Conservation (phyloP, 2,888 invertebrate genomes). For the Cryptophagus acutangulus region DNA sequence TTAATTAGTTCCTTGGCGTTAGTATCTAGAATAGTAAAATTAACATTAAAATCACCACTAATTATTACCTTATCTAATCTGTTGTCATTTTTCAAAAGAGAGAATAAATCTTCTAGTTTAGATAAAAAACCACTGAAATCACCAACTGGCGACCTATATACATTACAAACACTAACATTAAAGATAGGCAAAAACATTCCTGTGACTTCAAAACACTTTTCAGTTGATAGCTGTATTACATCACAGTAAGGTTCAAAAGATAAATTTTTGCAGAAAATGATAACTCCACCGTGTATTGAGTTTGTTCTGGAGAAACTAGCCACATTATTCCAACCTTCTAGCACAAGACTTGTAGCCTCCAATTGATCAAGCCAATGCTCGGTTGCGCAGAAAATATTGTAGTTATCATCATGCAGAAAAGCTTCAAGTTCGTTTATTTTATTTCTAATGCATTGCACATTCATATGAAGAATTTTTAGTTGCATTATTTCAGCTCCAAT, state of each 20-base stretch:
- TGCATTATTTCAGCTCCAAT: too few species aligned
- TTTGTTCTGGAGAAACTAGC: neutral
- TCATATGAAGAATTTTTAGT: too few species aligned
- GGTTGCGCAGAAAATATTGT: neutral
- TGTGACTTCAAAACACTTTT: neutral
- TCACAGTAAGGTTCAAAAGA: neutral
- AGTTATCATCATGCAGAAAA: neutral
- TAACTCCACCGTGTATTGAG: constrained; percentile 1
- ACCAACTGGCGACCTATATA: neutral
- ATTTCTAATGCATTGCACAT: neutral
- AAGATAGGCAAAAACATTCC: neutral
- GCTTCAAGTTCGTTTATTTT: neutral
- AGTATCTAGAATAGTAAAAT: neutral
- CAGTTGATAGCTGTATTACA: neutral
- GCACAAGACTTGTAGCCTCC: neutral
- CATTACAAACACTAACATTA: neutral
- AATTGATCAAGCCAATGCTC: neutral
- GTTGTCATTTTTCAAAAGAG: neutral
- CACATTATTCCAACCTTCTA: neutral
- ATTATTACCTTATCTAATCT: neutral
- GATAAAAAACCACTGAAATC: neutral
- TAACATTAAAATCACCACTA: constrained; percentile 3
- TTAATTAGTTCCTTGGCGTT: neutral
- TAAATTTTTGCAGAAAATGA: constrained; percentile 1
- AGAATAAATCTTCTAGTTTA: neutral